These are phyloP conservation scores for Sylvicola cinctus DNA, from an alignment of 2,888 invertebrate species.

Conservation along the genomic window DNA sequence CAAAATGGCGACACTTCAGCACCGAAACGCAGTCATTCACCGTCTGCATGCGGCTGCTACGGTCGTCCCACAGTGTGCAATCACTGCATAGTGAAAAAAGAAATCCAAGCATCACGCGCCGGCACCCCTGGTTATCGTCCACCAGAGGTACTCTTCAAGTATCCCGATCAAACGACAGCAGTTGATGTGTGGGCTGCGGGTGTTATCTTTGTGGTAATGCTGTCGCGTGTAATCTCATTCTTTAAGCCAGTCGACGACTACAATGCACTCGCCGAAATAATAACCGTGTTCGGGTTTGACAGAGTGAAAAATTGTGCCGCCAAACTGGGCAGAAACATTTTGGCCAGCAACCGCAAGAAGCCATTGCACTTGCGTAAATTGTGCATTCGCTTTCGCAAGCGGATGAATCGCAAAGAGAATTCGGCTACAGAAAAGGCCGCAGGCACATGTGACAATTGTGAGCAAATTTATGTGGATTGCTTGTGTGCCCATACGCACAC, in stretches of 20 bases:
- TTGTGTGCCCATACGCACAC: slow-evolving; percentile 20
- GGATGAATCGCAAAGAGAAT: slow-evolving; percentile 10
- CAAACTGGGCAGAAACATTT: slow-evolving; percentile 35
- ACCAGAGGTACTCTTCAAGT: slow-evolving; percentile 66
- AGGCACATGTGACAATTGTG: slow-evolving; percentile 20
- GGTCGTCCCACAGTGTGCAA: slow-evolving; percentile 47
- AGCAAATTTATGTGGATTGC: slow-evolving; percentile 23
- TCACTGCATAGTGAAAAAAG: slow-evolving; percentile 38
- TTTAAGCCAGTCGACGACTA: slow-evolving; percentile 63
- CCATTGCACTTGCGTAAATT: slow-evolving; percentile 28
- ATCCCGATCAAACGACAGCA: slow-evolving; percentile 57
- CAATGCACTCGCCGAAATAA: slow-evolving; percentile 63
- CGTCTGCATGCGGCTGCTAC: slow-evolving; percentile 40
- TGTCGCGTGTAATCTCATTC: slow-evolving; percentile 59
- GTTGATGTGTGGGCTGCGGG: slow-evolving; percentile 84
- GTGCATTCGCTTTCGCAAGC: slow-evolving; percentile 25
- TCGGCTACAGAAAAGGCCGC: slow-evolving; percentile 2
- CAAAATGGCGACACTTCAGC: too few species aligned
- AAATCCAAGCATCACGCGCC: slow-evolving; percentile 55
- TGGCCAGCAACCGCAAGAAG: slow-evolving; percentile 28
- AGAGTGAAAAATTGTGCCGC: slow-evolving; percentile 44
- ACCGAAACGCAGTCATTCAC: too few species aligned
- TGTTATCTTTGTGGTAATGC: slow-evolving; percentile 34
- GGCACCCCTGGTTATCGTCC: slow-evolving; percentile 82
- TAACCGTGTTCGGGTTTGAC: slow-evolving; percentile 53